Evolutionary conservation across 2,888 invertebrate species (phyloP), one percentile per base, ranked within the genome.

Genomic region (Sipha maydis): DNA sequence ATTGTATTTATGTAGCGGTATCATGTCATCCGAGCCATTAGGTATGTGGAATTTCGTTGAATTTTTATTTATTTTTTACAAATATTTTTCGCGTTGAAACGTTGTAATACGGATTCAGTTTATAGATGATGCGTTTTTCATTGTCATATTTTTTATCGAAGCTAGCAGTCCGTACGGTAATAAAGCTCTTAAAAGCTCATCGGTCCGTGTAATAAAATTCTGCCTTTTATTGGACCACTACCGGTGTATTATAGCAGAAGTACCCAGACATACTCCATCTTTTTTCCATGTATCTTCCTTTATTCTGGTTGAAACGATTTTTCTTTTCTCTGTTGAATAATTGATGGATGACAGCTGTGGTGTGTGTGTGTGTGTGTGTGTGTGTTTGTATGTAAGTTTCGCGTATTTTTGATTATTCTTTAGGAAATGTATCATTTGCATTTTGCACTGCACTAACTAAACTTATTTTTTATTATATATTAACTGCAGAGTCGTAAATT

Each of bases 141-240:
- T 83, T 71, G 31, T 83, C 48, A 48, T 83, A 71, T 83, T 83
- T 83, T 34, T 82, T 54, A 48, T 61, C 31, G 17, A 31, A 48
- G 28, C 82, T 31, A 84, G 28, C 56, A 61, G 38, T 61, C 38
- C 84, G n/a, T 21, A 21, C 21, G 56, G 56, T 41, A 28, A 73
- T 84, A 84, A 75, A 56, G 28, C 75, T 34, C 38, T 84, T 76
- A 76, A 84, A 84, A 75, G 84, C 21, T 54, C 84, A 84, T 84
- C 38, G 56, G 84, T 61, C 75, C 56, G 75, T 76, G 75, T 84
- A 84, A 84, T 84, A 84, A 84, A 84, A 84, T 71, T 31, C 71
- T 25, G 83, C 25, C 69, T 71, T 48, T 54, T 83, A 71, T 31
- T 34, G 83, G 71, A 54, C n/a, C 69, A 25, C n/a, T n/a, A 25